Percentiles rank a stretch among this genome's conserved stretches.
Evolutionary conservation across 2,888 invertebrate genomes (phyloP).

Genomic region (Melinaea menophilus): DNA sequence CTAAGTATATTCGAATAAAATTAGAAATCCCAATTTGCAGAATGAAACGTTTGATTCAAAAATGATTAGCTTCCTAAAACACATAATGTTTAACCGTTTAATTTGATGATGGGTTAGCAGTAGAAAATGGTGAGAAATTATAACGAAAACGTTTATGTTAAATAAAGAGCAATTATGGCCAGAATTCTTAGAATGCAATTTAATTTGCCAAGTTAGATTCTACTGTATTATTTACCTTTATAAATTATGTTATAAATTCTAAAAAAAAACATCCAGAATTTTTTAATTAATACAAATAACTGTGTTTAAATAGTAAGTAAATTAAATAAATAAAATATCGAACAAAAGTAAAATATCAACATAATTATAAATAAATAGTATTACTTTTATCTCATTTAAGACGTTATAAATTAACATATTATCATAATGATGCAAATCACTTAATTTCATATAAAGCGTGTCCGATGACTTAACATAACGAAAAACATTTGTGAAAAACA

Average conservation of each 20-base stretch:
- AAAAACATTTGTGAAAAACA: conserved; percentile 54
- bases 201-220: conserved; percentile 24
- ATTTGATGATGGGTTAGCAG: conserved; percentile 64
- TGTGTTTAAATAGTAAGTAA: too few species aligned
- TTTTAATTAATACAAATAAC: too few species aligned
- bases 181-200: conserved; percentile 56
- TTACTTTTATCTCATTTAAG: too few species aligned
- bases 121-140: conserved; percentile 56
- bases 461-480: conserved; percentile 48
- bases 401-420: too few species aligned
- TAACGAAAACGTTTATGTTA: conserved; percentile 66
- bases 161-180: conserved; percentile 54
- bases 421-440: too few species aligned
- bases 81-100: conserved; percentile 70
- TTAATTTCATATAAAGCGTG: neutral
- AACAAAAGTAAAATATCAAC: too few species aligned
- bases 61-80: conserved; percentile 67
- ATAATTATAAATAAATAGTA: too few species aligned
- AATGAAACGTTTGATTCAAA: conserved; percentile 61
- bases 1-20: conserved; percentile 23
- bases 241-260: neutral
- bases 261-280: neutral
- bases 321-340: too few species aligned
- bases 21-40: conserved; percentile 48
- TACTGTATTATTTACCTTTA: conserved; percentile 7